These are phyloP conservation scores for Cyprinodon brontotheroides DNA, from an alignment of 2,113 vertebrate species.

Conservation along the genomic window DNA sequence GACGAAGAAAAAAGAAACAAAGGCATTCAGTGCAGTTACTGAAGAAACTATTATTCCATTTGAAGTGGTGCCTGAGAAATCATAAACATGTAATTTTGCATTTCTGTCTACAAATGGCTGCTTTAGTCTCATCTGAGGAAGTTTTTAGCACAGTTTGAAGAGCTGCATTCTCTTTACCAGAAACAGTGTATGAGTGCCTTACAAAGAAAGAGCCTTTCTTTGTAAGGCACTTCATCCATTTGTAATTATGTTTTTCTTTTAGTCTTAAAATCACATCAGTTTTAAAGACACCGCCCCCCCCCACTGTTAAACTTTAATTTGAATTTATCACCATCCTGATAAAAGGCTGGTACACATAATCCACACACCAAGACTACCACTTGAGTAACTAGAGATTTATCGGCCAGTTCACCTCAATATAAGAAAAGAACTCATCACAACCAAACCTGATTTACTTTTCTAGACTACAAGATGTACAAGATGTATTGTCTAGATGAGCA, in stretches of 20 bases:
- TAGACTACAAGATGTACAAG: conserved; percentile 27
- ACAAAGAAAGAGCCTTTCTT: conserved; percentile 20
- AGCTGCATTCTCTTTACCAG: conserved; percentile 26
- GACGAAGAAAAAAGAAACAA: conserved; percentile 21
- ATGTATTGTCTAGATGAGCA: conserved; percentile 39
- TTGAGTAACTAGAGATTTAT: conserved; percentile 28
- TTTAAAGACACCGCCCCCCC: conserved; percentile 22
- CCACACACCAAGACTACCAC: neutral
- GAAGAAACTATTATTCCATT: conserved; percentile 54
- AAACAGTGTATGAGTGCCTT: conserved; percentile 2
- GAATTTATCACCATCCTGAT: conserved; percentile 35
- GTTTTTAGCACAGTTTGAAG: conserved; percentile 12
- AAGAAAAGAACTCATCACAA: conserved; percentile 45
- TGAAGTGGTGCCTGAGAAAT: conserved; percentile 33
- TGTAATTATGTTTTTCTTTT: conserved; percentile 44
- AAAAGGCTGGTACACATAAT: conserved; percentile 27
- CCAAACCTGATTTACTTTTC: conserved; percentile 45
- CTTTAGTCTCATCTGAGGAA: conserved; percentile 43
- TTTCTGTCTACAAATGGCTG: conserved; percentile 48
- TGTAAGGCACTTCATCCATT: conserved; percentile 20
- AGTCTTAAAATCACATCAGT: conserved; percentile 32
- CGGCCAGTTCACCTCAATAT: conserved; percentile 43
- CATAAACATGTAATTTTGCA: conserved; percentile 31
- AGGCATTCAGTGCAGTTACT: conserved; percentile 14
- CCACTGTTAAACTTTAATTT: conserved; percentile 22